Conservation (phyloP, 2,113 vertebrate genomes). For the Sitta europaea region DNA sequence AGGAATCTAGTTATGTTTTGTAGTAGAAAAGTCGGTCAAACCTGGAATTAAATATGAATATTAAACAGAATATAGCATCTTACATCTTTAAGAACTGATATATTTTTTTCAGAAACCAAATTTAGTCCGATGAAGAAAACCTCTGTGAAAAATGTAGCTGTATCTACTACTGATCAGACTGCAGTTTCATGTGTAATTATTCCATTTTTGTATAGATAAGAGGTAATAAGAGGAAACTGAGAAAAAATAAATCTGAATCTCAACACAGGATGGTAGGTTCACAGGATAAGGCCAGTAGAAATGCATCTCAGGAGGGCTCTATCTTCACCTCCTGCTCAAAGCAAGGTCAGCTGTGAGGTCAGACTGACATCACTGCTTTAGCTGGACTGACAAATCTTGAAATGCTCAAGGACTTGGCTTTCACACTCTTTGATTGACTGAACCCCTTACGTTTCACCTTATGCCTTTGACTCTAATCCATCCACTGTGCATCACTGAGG, state of each 20-base stretch:
- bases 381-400: neutral
- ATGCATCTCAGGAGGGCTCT: neutral
- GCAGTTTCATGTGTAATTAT: neutral
- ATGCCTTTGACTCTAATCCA: neutral
- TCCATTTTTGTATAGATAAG: neutral
- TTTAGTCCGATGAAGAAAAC: neutral
- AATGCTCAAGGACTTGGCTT: neutral
- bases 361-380: neutral
- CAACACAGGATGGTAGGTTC: neutral
- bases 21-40: neutral
- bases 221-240: neutral
- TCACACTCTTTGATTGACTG: neutral
- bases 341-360: neutral
- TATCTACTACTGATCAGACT: neutral
- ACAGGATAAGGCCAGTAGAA: neutral
- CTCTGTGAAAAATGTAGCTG: neutral
- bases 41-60: neutral
- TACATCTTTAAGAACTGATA: neutral
- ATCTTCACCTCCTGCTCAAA: neutral
- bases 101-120: neutral
- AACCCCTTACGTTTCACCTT: neutral
- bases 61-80: neutral
- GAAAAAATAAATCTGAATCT: neutral
- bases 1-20: neutral
- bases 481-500: neutral